phyloP scores from a whole-genome alignment of 2,113 vertebrate species.

The Anser brachyrhynchus region DNA sequence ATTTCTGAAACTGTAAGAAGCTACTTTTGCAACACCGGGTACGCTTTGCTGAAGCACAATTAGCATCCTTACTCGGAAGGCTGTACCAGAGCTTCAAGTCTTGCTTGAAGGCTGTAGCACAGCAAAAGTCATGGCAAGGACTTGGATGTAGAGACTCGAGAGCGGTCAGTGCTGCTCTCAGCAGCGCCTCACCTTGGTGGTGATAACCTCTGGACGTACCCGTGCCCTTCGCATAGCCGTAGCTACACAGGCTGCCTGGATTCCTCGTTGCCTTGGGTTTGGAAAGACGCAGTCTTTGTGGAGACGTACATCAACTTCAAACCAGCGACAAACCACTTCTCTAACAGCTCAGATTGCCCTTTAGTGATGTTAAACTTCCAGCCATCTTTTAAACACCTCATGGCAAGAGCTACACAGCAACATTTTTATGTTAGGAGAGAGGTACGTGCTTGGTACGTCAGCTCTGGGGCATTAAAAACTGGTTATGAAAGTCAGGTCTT shows the following conservation, averaged over 20 bases:
- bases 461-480: not conserved
- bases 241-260: not conserved
- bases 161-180: not conserved
- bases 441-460: not conserved
- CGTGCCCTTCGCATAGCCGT: not conserved
- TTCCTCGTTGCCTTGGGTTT: fast-evolving
- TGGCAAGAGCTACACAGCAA: not conserved
- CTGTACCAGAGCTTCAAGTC: not conserved
- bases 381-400: not conserved
- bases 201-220: fast-evolving
- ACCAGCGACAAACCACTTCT: not conserved
- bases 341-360: not conserved
- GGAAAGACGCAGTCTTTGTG: not conserved
- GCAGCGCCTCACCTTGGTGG: not conserved
- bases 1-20: fast-evolving
- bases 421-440: not conserved
- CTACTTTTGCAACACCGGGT: not conserved
- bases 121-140: not conserved
- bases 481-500: not conserved
- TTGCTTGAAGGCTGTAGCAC: not conserved
- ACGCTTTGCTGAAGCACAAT: not conserved
- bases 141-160: no score
- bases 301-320: not conserved
- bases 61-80: fast-evolving
- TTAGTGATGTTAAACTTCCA: not conserved